These are phyloP conservation scores for Smutsia gigantea DNA, from an alignment of 2,797 vertebrate species.

Conservation along the genomic window DNA sequence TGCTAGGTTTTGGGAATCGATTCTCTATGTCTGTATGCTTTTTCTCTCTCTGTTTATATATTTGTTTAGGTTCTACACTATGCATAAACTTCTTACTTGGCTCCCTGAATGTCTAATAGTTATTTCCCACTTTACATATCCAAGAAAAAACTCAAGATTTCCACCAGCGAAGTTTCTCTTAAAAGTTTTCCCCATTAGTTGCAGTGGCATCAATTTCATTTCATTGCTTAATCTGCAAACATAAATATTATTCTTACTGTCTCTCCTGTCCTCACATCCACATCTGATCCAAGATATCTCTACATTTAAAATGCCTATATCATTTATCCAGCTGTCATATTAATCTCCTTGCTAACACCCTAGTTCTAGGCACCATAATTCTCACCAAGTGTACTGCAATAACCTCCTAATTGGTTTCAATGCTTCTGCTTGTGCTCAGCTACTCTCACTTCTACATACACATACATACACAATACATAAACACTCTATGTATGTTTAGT, in stretches of 20 bases:
- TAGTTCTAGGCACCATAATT: neutral
- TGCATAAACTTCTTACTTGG: neutral
- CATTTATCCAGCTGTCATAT: neutral
- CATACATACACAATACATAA: neutral
- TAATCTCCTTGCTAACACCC: neutral
- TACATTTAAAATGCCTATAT: neutral
- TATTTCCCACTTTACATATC: neutral
- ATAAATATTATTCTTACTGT: neutral
- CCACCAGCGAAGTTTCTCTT: neutral
- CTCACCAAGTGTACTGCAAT: neutral
- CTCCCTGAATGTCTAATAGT: neutral
- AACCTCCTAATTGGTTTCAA: neutral
- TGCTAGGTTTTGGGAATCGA: neutral
- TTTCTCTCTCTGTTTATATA: neutral
- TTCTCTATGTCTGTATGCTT: neutral
- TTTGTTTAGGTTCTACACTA: neutral
- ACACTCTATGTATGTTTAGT: too few relatives aligned
- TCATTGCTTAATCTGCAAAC: neutral
- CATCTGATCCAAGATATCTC: neutral
- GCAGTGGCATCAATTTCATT: neutral
- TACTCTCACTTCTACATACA: neutral
- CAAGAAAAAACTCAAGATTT: neutral
- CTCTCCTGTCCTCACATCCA: neutral
- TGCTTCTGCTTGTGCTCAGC: neutral
- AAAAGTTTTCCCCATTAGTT: neutral